Base-by-base conservation (phyloP, 2,113 vertebrate species). In the Mastomys coucha region DNA sequence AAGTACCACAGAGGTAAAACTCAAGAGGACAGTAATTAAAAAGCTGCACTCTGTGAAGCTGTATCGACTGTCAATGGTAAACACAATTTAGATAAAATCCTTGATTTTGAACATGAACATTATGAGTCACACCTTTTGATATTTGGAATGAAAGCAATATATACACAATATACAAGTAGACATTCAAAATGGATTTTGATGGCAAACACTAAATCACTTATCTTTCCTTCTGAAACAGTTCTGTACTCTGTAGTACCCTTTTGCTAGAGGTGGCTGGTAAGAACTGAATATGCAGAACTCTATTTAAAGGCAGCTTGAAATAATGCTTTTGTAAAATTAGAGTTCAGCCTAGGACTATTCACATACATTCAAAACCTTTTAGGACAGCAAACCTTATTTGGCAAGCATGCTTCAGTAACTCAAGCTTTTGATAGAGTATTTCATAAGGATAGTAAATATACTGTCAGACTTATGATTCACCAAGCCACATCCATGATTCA, bases 271-370 rank as follows among this genome's bases (percentile, higher is more conserved):
- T 39, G 13, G 4, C 53, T 53, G 51, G 22, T 89, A 86, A 53
- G 31, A 95, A 70, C 42, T 70, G 5, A 69, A 36, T 49, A 77
- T 28, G 26, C 2, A 86, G 7, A n/a, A 72, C 75, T 93, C 72
- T 51, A 69, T 91, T 85, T 42, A 77, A 49, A 95, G 65, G 22
- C 63, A 42, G 26, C 84, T 45, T 91, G 9, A 58, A 85, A 72
- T 60, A 70, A 36, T 31, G 89, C n/a, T 80, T 69, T 70, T 91
- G 22, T 82, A 11, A 77, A 96, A 91, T n/a, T 70, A 93, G 26
- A 95, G 67, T 69, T 93, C 45, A 89, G 2, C 58, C 63, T 81
- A 82, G n/a, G 78, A 88, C 86, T 58, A 13, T 82, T 89, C 45
- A 31, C 77, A 28, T 77, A 88, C 86, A 86, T 53, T 51, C 63